Percentiles rank a stretch among this genome's conserved stretches.
phyloP scores from a whole-genome alignment of 2,113 vertebrate species.

The Tragelaphus imberbis region DNA sequence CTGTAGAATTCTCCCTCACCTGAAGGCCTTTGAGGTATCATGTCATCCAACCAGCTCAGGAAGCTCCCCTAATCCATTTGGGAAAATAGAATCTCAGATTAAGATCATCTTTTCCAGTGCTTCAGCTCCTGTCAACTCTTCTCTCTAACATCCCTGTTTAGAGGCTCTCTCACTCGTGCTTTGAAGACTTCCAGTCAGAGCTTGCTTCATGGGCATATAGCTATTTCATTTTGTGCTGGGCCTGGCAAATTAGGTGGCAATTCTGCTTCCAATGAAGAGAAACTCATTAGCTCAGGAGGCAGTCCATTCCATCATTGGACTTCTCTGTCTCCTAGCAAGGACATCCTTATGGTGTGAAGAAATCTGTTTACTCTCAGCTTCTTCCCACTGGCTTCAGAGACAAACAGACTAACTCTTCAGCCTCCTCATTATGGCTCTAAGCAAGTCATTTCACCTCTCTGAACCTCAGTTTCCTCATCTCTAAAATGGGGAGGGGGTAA shows the following conservation, averaged over 20 bases:
- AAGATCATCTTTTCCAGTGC: not conserved
- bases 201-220: not conserved
- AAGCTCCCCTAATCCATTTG: not conserved
- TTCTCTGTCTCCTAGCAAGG: conserved; percentile 6
- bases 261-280: not conserved
- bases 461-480: not conserved
- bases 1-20: not conserved
- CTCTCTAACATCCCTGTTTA: not conserved
- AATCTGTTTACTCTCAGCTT: conserved; percentile 22
- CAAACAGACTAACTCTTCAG: not conserved
- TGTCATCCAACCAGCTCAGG: not conserved
- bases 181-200: not conserved
- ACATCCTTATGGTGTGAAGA: conserved; percentile 4
- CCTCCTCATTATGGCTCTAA: not conserved
- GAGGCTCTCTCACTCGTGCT: not conserved
- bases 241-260: not conserved
- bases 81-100: not conserved
- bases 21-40: not conserved
- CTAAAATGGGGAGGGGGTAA: not conserved
- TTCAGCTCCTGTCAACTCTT: not conserved
- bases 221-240: not conserved
- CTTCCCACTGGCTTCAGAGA: not conserved
- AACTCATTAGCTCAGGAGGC: not conserved
- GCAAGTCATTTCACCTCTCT: conserved; percentile 14
- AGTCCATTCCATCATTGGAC: not conserved